Evolutionary conservation across 2,797 vertebrate genomes (phyloP), one percentile per base, ranked within the genome.

Genomic region (Arrhamphus sclerolepis): DNA sequence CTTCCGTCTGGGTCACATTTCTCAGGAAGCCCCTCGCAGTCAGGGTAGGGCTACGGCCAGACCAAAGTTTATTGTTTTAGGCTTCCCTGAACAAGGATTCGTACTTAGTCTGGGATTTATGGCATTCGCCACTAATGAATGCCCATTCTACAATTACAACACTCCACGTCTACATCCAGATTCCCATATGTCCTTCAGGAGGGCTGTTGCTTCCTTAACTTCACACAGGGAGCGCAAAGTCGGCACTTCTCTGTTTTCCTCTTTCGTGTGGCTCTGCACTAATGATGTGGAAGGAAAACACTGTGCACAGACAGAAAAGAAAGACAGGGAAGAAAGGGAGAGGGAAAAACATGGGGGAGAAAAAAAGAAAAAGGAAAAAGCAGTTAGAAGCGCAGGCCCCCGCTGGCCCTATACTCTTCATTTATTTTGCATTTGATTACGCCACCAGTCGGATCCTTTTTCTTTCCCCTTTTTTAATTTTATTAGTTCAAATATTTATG

Each of bases 401-500:
- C 91, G 89, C 93, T 94, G 95, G 95, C 95, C 95, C 94, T 94
- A 91, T 95, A 93, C 95, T 96, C 95, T 96, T 97, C 95, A 97
- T 98, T 94, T 95, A 96, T 97, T 97, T 97, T 97, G 95, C 96
- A 99, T 98, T 94, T 96, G 94, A 98, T 97, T 96, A 96, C 93
- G 84, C 92, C 92, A 93, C 92, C 93, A 94, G 94, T 95, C 92
- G 92, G 94, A 95, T 95, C 94, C 93, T 94, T 96, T 96, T 94
- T 94, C 94, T 95, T 94, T 94, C 91, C 91, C 89, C 78, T 63
- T 83, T 95, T 95, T 95, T 89, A 94, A 96, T 94, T 94, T 97
- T 96, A 98, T 98, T 97, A 97, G 95, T 95, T 98, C 94, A 98
- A 98, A 98, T 98, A 99, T 98, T 98, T 95, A 99, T 99, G 96